These are phyloP conservation scores for Smithornis capensis DNA, from an alignment of 2,113 vertebrate genomes.

Conservation along the genomic window DNA sequence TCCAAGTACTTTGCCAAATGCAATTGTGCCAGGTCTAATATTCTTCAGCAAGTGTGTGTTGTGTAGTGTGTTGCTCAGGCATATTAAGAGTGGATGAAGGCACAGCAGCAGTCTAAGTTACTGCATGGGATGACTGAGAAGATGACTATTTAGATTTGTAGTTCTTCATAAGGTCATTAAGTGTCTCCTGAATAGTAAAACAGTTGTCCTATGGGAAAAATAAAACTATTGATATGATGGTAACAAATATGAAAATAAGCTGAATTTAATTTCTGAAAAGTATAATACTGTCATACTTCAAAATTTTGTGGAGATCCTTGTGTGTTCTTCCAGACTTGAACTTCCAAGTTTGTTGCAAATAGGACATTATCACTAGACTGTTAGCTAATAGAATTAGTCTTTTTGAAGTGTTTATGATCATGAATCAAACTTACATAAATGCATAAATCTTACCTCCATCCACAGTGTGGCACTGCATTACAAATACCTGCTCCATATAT, in stretches of 20 bases:
- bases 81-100: not conserved
- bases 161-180: not conserved
- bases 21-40: not conserved
- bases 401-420: not conserved
- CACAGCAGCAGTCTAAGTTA: not conserved
- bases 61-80: not conserved
- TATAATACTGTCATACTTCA: not conserved
- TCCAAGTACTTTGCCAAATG: not conserved
- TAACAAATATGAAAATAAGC: not conserved
- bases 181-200: not conserved
- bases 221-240: not conserved
- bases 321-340: not conserved
- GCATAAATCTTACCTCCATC: not conserved
- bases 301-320: not conserved
- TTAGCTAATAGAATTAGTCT: not conserved
- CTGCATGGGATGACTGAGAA: not conserved
- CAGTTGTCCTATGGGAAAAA: not conserved
- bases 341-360: not conserved
- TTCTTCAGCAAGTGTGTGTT: not conserved
- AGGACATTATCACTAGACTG: not conserved
- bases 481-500: accelerated
- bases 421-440: not conserved
- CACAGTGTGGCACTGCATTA: not conserved
- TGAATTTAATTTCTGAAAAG: not conserved
- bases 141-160: not conserved